phyloP scores from a whole-genome alignment of 2,113 vertebrate genomes.

The Daboia siamensis region DNA sequence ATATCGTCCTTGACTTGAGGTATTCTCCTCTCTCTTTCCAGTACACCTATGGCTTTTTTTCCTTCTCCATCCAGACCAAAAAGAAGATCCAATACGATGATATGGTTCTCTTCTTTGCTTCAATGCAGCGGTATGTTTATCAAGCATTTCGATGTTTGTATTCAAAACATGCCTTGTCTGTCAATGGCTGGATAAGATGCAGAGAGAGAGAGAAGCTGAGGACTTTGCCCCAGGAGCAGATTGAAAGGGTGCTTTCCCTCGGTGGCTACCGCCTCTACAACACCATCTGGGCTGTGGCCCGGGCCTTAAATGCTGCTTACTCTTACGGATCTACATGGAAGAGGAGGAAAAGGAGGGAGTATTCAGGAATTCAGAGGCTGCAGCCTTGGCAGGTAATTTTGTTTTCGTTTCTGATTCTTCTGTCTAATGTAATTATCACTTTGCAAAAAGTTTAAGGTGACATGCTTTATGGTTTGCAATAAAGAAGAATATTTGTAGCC shows the following conservation, averaged over 20 bases:
- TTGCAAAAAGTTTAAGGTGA: not conserved
- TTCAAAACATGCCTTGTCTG: not conserved
- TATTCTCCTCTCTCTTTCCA: accelerated
- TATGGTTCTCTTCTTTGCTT: not conserved
- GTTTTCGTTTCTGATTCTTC: not conserved
- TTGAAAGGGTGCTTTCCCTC: not conserved
- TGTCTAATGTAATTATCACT: not conserved
- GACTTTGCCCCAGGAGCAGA: not conserved
- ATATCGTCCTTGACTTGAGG: not conserved
- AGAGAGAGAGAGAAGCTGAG: not conserved
- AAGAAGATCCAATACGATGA: not conserved
- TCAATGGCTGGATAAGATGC: not conserved
- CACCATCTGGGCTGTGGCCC: not conserved
- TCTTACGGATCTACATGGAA: not conserved
- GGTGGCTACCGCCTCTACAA: not conserved
- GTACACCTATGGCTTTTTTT: not conserved
- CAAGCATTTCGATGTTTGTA: not conserved
- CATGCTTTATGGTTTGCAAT: not conserved
- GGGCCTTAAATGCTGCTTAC: not conserved
- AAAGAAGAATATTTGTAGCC: too few relatives aligned
- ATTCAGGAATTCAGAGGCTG: not conserved
- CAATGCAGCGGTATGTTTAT: not conserved
- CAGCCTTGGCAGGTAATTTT: not conserved
- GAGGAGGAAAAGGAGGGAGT: not conserved
- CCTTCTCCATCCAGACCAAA: not conserved